Conservation (phyloP, 2,797 vertebrate genomes). For the Danio albolineatus region DNA sequence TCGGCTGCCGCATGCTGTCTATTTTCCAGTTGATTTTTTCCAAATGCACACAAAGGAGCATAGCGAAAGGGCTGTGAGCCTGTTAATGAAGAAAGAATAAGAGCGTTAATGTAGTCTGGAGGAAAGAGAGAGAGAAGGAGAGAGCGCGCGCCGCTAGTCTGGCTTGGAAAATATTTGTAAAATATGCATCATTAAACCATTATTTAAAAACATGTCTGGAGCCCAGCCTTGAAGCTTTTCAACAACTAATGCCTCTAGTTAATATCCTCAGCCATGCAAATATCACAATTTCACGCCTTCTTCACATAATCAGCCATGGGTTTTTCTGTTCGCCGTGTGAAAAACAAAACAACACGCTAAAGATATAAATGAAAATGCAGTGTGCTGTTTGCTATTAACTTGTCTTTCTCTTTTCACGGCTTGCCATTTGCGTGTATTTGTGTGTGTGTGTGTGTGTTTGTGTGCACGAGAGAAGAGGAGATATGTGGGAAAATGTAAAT, state of each 20-base stretch:
- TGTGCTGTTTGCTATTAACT: constrained; percentile 68
- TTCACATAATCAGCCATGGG: constrained; percentile 75
- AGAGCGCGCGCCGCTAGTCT: constrained; percentile 37
- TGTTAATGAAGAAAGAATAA: constrained; percentile 79
- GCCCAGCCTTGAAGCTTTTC: constrained; percentile 64
- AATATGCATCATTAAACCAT: constrained; percentile 75
- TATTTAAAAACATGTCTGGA: constrained; percentile 74
- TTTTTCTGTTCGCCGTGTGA: constrained; percentile 73
- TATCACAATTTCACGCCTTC: constrained; percentile 78
- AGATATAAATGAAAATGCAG: constrained; percentile 76
- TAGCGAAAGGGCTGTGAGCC: constrained; percentile 78
- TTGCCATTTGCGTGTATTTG: constrained; percentile 11
- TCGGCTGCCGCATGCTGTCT: constrained; percentile 70
- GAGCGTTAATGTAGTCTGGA: constrained; percentile 73
- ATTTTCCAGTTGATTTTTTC: constrained; percentile 82
- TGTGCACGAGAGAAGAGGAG: constrained; percentile 54
- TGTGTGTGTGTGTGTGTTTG: constrained; percentile 40
- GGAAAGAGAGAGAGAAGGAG: constrained; percentile 60
- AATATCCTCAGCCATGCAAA: constrained; percentile 73
- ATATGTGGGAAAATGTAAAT: constrained; percentile 76
- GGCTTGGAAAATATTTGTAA: constrained; percentile 69
- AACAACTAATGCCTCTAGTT: constrained; percentile 72
- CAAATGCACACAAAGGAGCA: constrained; percentile 74
- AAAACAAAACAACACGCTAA: constrained; percentile 67
- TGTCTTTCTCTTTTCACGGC: constrained; percentile 68